Evolutionary conservation across 2,888 invertebrate genomes (phyloP).

Genomic region (Folsomia candida): DNA sequence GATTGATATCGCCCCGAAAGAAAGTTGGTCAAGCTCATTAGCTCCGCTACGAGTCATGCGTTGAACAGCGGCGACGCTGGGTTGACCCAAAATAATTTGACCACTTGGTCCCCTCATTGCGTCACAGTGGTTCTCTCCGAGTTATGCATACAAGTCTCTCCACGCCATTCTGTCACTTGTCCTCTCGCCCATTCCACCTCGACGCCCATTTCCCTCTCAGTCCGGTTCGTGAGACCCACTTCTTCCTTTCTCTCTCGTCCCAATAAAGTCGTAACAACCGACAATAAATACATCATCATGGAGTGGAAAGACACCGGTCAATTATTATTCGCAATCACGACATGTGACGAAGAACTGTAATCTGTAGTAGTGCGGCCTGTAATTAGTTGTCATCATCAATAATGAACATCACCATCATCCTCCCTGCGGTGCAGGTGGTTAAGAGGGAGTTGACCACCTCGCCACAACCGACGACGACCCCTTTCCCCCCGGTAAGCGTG

Average conservation of each 20-base stretch:
- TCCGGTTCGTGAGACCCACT: not conserved
- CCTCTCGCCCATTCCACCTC: constrained; percentile 1
- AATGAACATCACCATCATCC: constrained; percentile 51
- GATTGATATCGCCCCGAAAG: not conserved
- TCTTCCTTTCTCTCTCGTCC: too few species aligned
- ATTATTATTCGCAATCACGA: not conserved
- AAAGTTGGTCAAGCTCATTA: constrained; percentile 14
- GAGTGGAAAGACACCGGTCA: constrained; percentile 17
- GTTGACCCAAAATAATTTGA: constrained; percentile 2
- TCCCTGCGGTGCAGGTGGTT: constrained; percentile 47
- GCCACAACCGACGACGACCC: constrained; percentile 49
- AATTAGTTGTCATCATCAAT: not conserved
- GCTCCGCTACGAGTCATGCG: constrained; percentile 6
- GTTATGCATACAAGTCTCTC: not conserved
- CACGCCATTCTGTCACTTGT: constrained; percentile 8
- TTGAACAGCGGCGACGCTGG: not conserved
- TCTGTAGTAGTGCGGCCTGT: not conserved
- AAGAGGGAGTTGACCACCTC: constrained; percentile 33
- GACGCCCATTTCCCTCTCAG: not conserved
- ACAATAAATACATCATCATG: not conserved
- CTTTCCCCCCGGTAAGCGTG: constrained; percentile 49
- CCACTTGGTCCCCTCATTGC: not conserved
- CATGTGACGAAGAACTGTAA: constrained; percentile 1
- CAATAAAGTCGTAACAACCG: not conserved
- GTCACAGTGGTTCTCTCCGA: not conserved